Conservation (phyloP, 53 echinoderm and acorn worm genomes). For the Echinometra lucunter region DNA sequence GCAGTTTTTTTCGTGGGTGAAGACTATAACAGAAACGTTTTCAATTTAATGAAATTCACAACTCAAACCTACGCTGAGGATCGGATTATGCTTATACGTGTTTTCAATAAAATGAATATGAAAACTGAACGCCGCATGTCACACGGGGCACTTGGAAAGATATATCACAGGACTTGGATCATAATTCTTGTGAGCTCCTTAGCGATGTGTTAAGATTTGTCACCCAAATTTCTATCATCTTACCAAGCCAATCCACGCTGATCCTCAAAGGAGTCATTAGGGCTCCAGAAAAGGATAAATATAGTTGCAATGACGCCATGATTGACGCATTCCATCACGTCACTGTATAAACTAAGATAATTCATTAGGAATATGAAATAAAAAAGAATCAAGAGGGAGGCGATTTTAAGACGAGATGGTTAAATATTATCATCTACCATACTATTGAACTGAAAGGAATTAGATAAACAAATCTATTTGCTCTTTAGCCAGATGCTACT, state of each 20-base stretch:
- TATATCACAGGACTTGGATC: conserved; percentile 4
- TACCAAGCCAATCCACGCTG: conserved; percentile 10
- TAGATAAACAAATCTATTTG: neutral
- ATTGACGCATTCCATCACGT: conserved; percentile 55
- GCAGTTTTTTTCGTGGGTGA: too few relatives aligned
- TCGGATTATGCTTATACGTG: too few relatives aligned
- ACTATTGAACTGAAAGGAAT: neutral
- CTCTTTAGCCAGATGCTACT: neutral
- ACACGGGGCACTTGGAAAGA: neutral
- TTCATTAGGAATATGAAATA: conserved; percentile 32
- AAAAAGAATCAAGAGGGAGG: neutral
- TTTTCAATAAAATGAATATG: neutral
- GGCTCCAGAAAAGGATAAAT: neutral
- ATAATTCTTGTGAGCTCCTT: conserved; percentile 5
- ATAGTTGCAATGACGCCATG: conserved; percentile 41
- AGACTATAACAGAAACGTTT: too few relatives aligned
- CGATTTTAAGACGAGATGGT: neutral
- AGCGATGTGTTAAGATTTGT: conserved; percentile 15
- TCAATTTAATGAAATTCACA: too few relatives aligned
- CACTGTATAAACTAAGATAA: conserved; percentile 18
- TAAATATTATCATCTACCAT: neutral
- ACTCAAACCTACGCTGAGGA: too few relatives aligned
- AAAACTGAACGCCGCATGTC: neutral
- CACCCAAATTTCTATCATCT: conserved; percentile 45
- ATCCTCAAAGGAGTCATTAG: conserved; percentile 35